phyloP scores from a whole-genome alignment of 1,140 invertebrate species.

The Pseudomyrmex concolor region DNA sequence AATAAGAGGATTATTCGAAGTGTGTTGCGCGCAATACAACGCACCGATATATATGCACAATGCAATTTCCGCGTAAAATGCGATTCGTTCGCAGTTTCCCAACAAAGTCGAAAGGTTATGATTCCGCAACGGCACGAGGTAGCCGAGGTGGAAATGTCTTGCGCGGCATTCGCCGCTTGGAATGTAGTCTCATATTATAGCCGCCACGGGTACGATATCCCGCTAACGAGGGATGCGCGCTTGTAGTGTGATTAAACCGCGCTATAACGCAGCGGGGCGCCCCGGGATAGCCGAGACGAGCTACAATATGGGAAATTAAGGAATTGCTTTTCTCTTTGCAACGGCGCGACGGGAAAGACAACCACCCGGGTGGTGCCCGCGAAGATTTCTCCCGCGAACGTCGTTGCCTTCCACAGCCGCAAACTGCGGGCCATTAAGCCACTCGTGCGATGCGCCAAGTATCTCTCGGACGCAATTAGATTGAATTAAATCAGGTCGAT shows the following conservation, averaged over 20 bases:
- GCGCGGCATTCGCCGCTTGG: constrained; percentile 44
- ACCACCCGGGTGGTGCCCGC: not conserved
- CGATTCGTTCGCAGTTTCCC: constrained; percentile 19
- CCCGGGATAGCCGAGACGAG: constrained; percentile 58
- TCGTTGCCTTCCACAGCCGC: not conserved
- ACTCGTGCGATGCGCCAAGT: constrained; percentile 1
- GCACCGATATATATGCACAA: not conserved
- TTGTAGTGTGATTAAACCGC: constrained; percentile 79
- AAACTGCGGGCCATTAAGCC: constrained; percentile 10
- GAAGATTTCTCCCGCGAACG: constrained; percentile 23
- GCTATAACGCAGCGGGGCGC: constrained; percentile 69
- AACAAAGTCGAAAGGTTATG: constrained; percentile 54
- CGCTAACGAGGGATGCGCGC: constrained; percentile 78
- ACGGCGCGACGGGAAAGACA: constrained; percentile 20
- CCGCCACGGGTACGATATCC: constrained; percentile 73
- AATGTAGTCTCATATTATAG: constrained; percentile 76
- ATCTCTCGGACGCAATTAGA: not conserved
- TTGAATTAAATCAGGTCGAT: constrained; percentile 4
- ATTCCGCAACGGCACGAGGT: constrained; percentile 25
- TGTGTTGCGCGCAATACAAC: not conserved
- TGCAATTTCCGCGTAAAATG: not conserved
- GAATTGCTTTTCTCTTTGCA: constrained; percentile 61
- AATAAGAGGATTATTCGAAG: not conserved
- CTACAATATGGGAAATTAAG: constrained; percentile 69
- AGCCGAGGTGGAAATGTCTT: constrained; percentile 23